These are phyloP conservation scores for Glossophaga mutica DNA, from an alignment of 2,797 vertebrate genomes.

Conservation along the genomic window DNA sequence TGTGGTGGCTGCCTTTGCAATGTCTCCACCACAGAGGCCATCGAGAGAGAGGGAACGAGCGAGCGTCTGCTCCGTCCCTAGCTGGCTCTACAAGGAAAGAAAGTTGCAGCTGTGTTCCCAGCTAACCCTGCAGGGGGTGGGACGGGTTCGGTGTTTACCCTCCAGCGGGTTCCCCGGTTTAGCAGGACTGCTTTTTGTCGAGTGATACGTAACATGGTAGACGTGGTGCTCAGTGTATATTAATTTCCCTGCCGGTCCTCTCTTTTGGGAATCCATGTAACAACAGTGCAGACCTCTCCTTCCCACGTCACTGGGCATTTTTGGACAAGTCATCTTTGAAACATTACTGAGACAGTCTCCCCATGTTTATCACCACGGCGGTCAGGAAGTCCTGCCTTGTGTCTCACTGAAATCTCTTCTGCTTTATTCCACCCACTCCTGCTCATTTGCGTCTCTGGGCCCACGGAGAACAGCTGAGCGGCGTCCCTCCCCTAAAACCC, in stretches of 20 bases:
- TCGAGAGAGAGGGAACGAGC: background rate
- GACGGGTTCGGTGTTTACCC: background rate
- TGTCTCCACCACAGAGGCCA: background rate
- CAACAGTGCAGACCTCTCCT: constrained; percentile 13
- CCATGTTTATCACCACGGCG: constrained; percentile 42
- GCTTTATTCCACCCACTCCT: constrained; percentile 68
- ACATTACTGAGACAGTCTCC: constrained; percentile 54
- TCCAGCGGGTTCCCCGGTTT: background rate
- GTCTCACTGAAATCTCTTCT: constrained; percentile 55
- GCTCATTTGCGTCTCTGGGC: constrained; percentile 48
- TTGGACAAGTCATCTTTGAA: constrained; percentile 63
- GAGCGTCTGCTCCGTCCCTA: background rate
- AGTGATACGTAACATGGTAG: background rate
- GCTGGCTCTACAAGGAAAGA: background rate
- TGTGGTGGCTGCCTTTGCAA: background rate
- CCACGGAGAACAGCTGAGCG: constrained; percentile 54
- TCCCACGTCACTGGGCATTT: constrained; percentile 12
- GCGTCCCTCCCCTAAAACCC: constrained; percentile 51
- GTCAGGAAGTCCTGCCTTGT: constrained; percentile 49
- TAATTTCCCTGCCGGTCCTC: background rate
- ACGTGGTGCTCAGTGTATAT: background rate
- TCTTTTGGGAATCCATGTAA: constrained; percentile 29
- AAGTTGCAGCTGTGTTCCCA: background rate
- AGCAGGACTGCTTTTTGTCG: background rate
- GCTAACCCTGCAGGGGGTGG: background rate